phyloP scores from a whole-genome alignment of 92 coral and sea anemone genomes.

The Actinostola sp. region DNA sequence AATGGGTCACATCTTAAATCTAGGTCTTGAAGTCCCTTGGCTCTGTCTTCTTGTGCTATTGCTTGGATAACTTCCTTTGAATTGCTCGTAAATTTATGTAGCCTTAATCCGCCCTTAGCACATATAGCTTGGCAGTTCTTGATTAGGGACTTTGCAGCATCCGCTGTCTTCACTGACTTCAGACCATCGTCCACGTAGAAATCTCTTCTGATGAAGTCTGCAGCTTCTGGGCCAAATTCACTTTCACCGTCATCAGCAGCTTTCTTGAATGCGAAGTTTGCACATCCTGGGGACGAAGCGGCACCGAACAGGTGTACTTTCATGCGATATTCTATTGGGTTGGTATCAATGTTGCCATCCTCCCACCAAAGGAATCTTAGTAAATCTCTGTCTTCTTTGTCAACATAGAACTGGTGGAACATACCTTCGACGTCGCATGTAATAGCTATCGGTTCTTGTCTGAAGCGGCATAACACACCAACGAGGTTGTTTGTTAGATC shows the following conservation, averaged over 20 bases:
- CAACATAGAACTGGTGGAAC: constrained; percentile 60
- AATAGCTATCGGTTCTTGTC: constrained; percentile 51
- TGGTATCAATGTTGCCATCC: constrained; percentile 31
- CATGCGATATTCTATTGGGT: constrained; percentile 52
- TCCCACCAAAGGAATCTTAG: constrained; percentile 69
- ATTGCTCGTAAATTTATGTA: constrained; percentile 56
- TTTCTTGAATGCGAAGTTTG: constrained; percentile 53
- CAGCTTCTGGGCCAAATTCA: constrained; percentile 33
- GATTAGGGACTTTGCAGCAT: constrained; percentile 30
- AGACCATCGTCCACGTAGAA: constrained; percentile 53
- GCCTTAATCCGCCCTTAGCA: constrained; percentile 56
- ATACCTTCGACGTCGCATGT: constrained; percentile 61
- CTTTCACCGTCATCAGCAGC: constrained; percentile 58
- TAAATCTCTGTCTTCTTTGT: constrained; percentile 37
- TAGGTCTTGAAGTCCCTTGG: constrained; percentile 40
- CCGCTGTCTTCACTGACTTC: constrained; percentile 48
- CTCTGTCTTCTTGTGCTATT: constrained; percentile 50
- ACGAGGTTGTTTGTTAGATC: constrained; percentile 48
- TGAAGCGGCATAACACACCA: constrained; percentile 62
- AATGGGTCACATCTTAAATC: constrained; percentile 38
- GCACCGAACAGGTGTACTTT: constrained; percentile 63
- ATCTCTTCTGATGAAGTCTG: constrained; percentile 37
- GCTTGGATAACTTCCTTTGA: constrained; percentile 25
- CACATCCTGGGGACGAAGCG: constrained; percentile 54
- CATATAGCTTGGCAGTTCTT: background rate